Conservation (phyloP, 2,888 invertebrate genomes). For the Eumacrocentrus americanus region DNA sequence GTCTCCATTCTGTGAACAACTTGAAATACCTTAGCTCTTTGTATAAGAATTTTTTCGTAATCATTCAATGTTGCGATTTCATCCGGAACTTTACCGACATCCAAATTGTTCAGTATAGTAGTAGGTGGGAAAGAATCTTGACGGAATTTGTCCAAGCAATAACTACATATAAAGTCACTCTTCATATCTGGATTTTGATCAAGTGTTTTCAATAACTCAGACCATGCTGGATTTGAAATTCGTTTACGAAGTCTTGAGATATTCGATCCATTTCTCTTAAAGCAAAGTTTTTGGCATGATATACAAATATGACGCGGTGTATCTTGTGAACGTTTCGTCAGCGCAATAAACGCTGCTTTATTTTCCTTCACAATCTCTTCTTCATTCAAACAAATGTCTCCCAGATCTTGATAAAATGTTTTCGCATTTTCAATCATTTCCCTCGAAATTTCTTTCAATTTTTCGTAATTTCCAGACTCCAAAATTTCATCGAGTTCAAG, state of each 20-base stretch:
- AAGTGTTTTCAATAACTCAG: conserved; percentile 21
- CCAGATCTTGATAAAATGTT: background rate
- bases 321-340: conserved; percentile 33
- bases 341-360: conserved; percentile 32
- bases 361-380: conserved; percentile 26
- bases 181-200: conserved; percentile 13
- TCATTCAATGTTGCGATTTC: conserved; percentile 46
- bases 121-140: conserved; percentile 39
- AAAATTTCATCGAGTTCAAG: conserved; percentile 26
- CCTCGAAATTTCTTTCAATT: conserved; percentile 7
- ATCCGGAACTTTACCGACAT: conserved; percentile 27
- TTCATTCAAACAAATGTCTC: conserved; percentile 33
- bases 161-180: conserved; percentile 27
- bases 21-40: conserved; percentile 53
- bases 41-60: conserved; percentile 43
- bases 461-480: conserved; percentile 14
- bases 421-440: conserved; percentile 16
- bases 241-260: conserved; percentile 28
- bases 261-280: conserved; percentile 27
- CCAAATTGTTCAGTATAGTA: conserved; percentile 42
- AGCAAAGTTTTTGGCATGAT: conserved; percentile 39
- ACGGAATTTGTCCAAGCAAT: conserved; percentile 37
- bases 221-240: conserved; percentile 26
- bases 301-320: conserved; percentile 31
- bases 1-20: conserved; percentile 45